Evolutionary conservation across 2,797 vertebrate genomes (phyloP), one percentile per base, ranked within the genome.

Genomic region (Malurus splendens): DNA sequence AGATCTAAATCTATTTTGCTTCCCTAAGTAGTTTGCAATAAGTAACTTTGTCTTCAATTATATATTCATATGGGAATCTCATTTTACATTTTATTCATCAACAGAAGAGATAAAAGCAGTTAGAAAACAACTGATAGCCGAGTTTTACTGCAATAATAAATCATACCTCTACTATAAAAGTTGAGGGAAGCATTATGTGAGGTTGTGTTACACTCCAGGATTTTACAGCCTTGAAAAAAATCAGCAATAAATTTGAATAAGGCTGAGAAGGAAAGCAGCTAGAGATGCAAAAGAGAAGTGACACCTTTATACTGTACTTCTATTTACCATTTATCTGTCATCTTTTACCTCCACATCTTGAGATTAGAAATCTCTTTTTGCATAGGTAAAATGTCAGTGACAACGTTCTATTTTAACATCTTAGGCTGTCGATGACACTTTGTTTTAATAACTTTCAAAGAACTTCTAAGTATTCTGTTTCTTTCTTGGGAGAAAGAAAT

Each of bases 231-330:
- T 91, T 76, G 67, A 87, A 92, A 94, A 94, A 86, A 93, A 60
- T 62, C 76, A 85, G 79, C 55, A 83, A 91, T 95, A 93, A 94
- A 95, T 95, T 94, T 95, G 79, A 95, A 90, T 94, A 95, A 90
- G 73, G 42, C 32, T 91, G 54, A 86, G 73, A 52, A 93, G 42
- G 27, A 87, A 95, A 91, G 79, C 73, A 89, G 76, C 79, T 83
- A 56, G 70, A 91, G 64, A 93, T 92, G 79, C 86, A 90, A 70
- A 82, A 82, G 55, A 82, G 47, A 92, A 92, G 66, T 87, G 90
- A 91, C 87, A 95, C 70, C 84, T 95, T 95, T 91, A 78, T 86
- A 86, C 65, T 82, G 32, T 75, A 89, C 50, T 75, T 89, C 79
- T 90, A 54, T 91, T 94, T 92, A 82, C 86, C 50, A 8, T 90